Conservation (phyloP, 2,888 invertebrate genomes). For the Drosophila recens region DNA sequence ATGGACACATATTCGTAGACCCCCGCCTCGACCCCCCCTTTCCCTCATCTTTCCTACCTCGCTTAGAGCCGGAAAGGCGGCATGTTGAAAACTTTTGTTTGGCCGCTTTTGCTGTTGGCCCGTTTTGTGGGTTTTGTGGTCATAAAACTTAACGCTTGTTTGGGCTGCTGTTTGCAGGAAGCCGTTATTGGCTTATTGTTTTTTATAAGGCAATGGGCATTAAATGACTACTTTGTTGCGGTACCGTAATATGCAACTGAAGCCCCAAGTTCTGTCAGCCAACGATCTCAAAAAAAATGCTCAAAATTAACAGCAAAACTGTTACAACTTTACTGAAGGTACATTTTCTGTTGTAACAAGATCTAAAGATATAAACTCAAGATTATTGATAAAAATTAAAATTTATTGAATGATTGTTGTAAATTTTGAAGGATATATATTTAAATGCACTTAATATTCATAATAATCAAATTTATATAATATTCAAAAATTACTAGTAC, state of each 20-base stretch:
- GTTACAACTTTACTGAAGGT: not conserved
- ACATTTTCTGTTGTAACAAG: not conserved
- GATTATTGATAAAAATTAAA: too few relatives aligned
- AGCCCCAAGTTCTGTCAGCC: slow-evolving; percentile 2
- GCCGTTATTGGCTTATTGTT: slow-evolving; percentile 61
- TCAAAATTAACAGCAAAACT: not conserved
- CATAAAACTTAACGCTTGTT: slow-evolving; percentile 71
- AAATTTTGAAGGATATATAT: too few relatives aligned
- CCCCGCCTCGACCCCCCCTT: not conserved
- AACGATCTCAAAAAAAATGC: slow-evolving; percentile 1
- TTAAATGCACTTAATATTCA: too few relatives aligned
- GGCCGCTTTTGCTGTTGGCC: slow-evolving; percentile 32
- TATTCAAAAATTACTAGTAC: too few relatives aligned
- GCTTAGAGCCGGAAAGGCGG: slow-evolving; percentile 63
- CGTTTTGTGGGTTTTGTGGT: slow-evolving; percentile 70
- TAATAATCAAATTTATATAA: too few relatives aligned
- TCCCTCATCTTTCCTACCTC: not conserved
- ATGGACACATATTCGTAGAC: slow-evolving; percentile 30
- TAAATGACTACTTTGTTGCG: slow-evolving; percentile 59
- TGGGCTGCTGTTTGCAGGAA: slow-evolving; percentile 57
- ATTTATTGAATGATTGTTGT: too few relatives aligned
- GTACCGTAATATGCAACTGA: slow-evolving; percentile 53
- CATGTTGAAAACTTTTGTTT: slow-evolving; percentile 65
- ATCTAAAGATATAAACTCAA: too few relatives aligned
- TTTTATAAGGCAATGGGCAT: slow-evolving; percentile 63